Evolutionary conservation across 2,888 invertebrate species (phyloP), one percentile per base, ranked within the genome.

Genomic region (Tipula unca): DNA sequence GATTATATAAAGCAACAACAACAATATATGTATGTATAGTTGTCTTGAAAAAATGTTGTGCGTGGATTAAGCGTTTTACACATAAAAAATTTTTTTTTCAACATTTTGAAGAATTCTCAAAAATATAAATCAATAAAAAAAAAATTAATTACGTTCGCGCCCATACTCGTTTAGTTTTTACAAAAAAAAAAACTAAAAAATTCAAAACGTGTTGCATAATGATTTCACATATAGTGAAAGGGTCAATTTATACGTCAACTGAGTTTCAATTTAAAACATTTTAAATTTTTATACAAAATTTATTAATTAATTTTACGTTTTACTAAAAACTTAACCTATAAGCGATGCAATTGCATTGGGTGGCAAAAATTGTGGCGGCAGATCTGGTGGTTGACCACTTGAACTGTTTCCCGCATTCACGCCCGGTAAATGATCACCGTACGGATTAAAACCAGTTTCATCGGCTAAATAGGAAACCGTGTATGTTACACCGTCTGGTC

Each of bases 401-500:
- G 35, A 35, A 35, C 13, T n/a, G n/a, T n/a, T n/a, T n/a, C n/a
- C n/a, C n/a, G n/a, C n/a, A n/a, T n/a, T n/a, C 39, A 13, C 39
- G n/a, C 48, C 17, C 48, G 92, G 91, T 86, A 92, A 90, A 86
- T 92, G 91, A 0, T 91, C 91, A 82, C 92, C 91, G 87, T 91
- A 90, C 35, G 92, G 91, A 85, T 91, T 89, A 88, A 90, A 92
- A 42, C 92, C 92, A 87, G 92, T 91, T 88, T 92, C 91, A 87
- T 91, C 91, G 69, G 92, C 92, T 85, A 91, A 90, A 87, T 92
- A 92, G 85, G 89, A 92, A 85, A 93, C 92, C 85, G 92, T 92
- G 86, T 93, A 93, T 48, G 91, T 90, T 10, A 92, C 90, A 86
- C 93, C 93, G 88, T 93, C 93, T 13, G 93, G 93, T 35, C 92